Percentiles rank a stretch among this genome's conserved stretches.
Evolutionary conservation across 2,797 vertebrate genomes (phyloP).

Genomic region (Halcyon badia): DNA sequence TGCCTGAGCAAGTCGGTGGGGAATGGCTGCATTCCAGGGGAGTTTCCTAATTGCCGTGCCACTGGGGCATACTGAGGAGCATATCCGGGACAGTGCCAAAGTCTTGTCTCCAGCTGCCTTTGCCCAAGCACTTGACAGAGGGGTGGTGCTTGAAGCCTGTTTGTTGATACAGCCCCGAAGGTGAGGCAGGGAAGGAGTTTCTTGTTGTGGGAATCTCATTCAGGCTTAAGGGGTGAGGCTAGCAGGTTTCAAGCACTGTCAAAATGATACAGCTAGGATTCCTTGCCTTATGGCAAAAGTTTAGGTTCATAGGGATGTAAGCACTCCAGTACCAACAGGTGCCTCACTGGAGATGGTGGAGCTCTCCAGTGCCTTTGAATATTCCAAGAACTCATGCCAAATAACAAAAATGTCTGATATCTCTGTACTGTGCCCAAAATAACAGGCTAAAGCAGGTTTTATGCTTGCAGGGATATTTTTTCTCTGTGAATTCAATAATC

Average conservation of each 20-base stretch:
- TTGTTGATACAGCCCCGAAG: background rate
- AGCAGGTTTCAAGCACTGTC: background rate
- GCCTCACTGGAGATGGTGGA: background rate
- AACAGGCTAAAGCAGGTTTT: background rate
- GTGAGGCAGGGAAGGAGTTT: background rate
- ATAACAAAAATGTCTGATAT: background rate
- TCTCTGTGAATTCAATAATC: background rate
- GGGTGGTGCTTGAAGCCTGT: background rate
- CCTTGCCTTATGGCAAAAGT: background rate
- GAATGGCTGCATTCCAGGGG: slow-evolving; percentile 61
- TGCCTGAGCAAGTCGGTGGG: slow-evolving; percentile 27
- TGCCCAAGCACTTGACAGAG: background rate
- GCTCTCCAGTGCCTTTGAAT: background rate
- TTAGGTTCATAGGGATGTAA: background rate
- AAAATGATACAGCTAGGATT: background rate
- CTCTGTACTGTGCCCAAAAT: background rate
- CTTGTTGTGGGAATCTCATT: background rate
- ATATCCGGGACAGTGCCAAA: background rate
- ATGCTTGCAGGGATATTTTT: background rate
- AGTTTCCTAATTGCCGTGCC: slow-evolving; percentile 30
- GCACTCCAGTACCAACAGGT: background rate
- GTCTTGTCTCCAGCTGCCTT: background rate
- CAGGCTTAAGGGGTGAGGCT: background rate
- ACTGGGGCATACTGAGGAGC: background rate
- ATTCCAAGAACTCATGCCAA: background rate